Evolutionary conservation across 2,113 vertebrate species (phyloP), one percentile per base, ranked within the genome.

Genomic region (Rynchops niger): DNA sequence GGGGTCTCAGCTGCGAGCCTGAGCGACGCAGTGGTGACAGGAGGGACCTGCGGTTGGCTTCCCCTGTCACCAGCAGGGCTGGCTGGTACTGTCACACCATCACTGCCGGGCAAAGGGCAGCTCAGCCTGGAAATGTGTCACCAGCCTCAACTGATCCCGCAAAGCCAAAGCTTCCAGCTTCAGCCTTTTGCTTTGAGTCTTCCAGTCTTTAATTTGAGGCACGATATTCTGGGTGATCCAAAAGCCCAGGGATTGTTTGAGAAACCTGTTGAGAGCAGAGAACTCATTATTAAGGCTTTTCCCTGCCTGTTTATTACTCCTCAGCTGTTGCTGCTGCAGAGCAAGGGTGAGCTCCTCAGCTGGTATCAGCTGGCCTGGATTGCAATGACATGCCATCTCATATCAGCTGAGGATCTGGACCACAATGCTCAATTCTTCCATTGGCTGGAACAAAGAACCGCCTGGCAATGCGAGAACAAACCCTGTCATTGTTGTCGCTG

Each of bases 371-470:
- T 86, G 86, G 83, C 70, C 82, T 42, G 30, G 34, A 7, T 58
- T 86, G 86, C 84, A 93, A 9, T 95, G 74, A 93, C 92, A 94
- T 92, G 55, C 82, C 45, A 58, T 94, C 84, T 95, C 80, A 66
- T 89, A 94, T 96, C 96, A 95, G 82, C 89, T 95, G 93, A 96
- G 84, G 77, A 73, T 63, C 86, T 89, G 86, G 32, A 56, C 79
- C 53, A 95, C 91, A 97, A 94, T 94, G 93, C 79, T 83, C 45
- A 43, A 96, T 96, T 97, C 84, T 97, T 93, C n/a, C 16, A 11
- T 38, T 66, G 49, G 42, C 62, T 62, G 90, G 82, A 93, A 93
- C 94, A 96, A 95, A 96, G 94, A 56, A 34, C 79, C 59, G 74
- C 74, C 71, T 96, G 95, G 84, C 50, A 40, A 3, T 42, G 79